Percentiles rank a stretch among this genome's conserved stretches.
phyloP scores from a whole-genome alignment of 1,140 invertebrate species.

The Popillia japonica region DNA sequence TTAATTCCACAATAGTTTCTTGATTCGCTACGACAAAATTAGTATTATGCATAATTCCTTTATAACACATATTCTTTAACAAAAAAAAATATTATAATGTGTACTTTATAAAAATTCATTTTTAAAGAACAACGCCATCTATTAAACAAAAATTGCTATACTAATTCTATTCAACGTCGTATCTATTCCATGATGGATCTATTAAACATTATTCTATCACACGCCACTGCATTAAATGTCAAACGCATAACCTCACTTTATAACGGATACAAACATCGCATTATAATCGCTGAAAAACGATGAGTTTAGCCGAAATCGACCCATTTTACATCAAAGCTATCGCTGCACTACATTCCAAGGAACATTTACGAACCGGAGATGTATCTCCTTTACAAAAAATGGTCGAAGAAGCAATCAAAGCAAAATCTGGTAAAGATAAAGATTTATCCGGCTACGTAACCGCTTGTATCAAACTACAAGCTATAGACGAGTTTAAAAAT shows the following conservation, averaged over 20 bases:
- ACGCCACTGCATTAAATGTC: neutral
- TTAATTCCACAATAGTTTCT: slow-evolving; percentile 91
- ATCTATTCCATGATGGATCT: neutral
- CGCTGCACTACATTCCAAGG: slow-evolving; percentile 54
- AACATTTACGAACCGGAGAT: slow-evolving; percentile 53
- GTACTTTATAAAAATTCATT: too few relatives aligned
- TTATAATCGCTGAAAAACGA: slow-evolving; percentile 13
- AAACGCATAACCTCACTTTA: slow-evolving; percentile 19
- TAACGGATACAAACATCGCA: neutral
- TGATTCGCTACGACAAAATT: slow-evolving; percentile 80
- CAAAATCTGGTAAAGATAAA: slow-evolving; percentile 54
- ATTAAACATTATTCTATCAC: slow-evolving; percentile 6
- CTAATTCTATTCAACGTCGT: neutral
- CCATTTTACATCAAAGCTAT: slow-evolving; percentile 57
- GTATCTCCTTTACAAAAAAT: slow-evolving; percentile 54
- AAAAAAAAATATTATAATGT: too few relatives aligned
- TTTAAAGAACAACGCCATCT: too few relatives aligned
- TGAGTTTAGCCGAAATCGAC: slow-evolving; percentile 52
- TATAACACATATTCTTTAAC: too few relatives aligned
- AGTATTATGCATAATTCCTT: too few relatives aligned
- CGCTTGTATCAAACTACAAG: slow-evolving; percentile 50
- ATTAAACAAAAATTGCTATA: neutral
- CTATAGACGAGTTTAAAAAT: slow-evolving; percentile 48
- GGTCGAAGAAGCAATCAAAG: slow-evolving; percentile 58
- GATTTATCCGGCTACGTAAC: slow-evolving; percentile 54